phyloP scores from a whole-genome alignment of 2,888 invertebrate species.

The Polia nebulosa region DNA sequence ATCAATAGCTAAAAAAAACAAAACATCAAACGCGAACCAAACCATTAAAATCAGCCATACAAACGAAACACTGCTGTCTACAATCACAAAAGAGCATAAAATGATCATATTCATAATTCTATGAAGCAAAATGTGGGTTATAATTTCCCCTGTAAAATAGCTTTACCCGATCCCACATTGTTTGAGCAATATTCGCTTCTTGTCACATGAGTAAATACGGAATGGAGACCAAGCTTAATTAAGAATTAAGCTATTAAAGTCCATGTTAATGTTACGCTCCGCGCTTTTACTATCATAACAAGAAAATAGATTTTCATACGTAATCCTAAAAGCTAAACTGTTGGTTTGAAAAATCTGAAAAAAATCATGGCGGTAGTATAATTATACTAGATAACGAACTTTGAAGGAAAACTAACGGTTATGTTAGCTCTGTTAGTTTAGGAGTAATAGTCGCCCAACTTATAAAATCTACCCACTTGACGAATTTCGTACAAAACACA shows the following conservation, averaged over 20 bases:
- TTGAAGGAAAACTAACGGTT: too few relatives aligned
- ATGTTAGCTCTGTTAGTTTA: too few relatives aligned
- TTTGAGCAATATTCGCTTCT: slow-evolving; percentile 30
- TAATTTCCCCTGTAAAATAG: slow-evolving; percentile 63
- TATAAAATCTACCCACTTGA: too few relatives aligned
- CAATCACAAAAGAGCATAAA: slow-evolving; percentile 28
- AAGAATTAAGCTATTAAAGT: too few relatives aligned
- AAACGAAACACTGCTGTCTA: slow-evolving; percentile 4
- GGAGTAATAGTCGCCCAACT: too few relatives aligned
- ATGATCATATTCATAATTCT: slow-evolving; percentile 53
- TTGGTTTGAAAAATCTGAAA: too few relatives aligned
- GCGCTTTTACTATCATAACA: background rate
- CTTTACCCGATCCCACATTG: slow-evolving; percentile 46
- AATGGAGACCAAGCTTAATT: slow-evolving; percentile 28
- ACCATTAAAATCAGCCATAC: slow-evolving; percentile 3
- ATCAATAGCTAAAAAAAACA: too few relatives aligned
- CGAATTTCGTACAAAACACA: too few relatives aligned
- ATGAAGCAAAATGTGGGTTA: slow-evolving; percentile 44
- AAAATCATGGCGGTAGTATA: too few relatives aligned
- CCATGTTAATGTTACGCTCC: background rate
- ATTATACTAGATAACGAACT: too few relatives aligned
- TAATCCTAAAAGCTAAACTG: background rate
- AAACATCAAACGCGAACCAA: slow-evolving; percentile 1
- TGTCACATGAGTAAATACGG: slow-evolving; percentile 31
- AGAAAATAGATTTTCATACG: background rate